phyloP scores from a whole-genome alignment of 2,113 vertebrate genomes.

The Petroica traversi region DNA sequence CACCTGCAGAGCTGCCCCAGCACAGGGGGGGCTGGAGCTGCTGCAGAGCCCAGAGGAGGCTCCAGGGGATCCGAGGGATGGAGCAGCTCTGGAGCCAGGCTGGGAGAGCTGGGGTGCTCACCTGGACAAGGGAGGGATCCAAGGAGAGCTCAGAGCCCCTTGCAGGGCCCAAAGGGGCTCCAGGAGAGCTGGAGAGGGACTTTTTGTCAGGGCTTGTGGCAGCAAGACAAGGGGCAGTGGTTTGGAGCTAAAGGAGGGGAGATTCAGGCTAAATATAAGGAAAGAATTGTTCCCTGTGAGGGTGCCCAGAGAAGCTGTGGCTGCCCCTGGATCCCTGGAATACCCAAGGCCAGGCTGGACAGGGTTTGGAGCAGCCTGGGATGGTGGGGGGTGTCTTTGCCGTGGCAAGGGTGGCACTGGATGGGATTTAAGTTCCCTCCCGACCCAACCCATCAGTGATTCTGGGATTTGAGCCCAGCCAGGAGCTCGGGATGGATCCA shows the following conservation, averaged over 20 bases:
- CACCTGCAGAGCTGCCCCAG: neutral
- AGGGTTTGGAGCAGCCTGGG: neutral
- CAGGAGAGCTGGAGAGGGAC: neutral
- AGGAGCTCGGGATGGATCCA: accelerated
- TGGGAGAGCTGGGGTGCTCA: neutral
- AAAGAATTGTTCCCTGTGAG: neutral
- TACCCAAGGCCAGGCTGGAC: neutral
- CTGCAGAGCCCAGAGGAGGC: neutral
- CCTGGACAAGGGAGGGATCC: neutral
- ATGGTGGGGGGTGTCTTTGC: neutral
- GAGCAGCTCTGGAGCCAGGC: neutral
- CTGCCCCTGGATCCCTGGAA: neutral
- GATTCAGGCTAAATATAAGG: neutral
- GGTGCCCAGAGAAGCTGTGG: neutral
- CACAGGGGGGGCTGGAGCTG: no score
- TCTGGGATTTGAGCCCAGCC: no score
- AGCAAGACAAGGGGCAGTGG: neutral
- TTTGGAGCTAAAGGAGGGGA: neutral
- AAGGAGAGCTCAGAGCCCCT: neutral
- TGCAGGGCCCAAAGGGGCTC: neutral
- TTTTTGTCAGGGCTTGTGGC: neutral
- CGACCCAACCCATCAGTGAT: neutral
- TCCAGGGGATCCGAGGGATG: neutral
- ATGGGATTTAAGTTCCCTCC: neutral
- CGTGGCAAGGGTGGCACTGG: no score